These are phyloP conservation scores for Zeus faber DNA, from an alignment of 2,113 vertebrate species.

Conservation along the genomic window DNA sequence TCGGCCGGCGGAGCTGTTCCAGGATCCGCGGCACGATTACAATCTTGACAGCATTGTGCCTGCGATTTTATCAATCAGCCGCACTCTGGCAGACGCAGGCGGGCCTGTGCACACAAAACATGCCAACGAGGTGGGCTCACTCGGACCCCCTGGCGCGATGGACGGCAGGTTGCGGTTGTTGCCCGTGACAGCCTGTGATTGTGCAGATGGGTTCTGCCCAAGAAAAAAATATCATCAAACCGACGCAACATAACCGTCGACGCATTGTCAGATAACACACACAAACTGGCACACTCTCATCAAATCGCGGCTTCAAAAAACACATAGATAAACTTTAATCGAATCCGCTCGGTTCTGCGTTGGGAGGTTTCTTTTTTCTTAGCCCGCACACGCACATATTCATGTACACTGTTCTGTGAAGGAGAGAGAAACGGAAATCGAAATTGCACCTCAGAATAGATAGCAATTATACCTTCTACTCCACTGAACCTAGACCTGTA, in stretches of 20 bases:
- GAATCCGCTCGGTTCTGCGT: neutral
- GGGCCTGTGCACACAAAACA: neutral
- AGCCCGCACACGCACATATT: conserved; percentile 12
- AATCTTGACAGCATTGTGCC: neutral
- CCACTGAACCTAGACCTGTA: conserved; percentile 58
- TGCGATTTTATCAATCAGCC: neutral
- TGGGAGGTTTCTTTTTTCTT: neutral
- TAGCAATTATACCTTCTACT: conserved; percentile 48
- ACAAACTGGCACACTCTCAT: too few relatives aligned
- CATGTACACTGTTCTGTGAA: too few relatives aligned
- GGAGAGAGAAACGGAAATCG: conserved; percentile 5
- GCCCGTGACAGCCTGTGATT: conserved; percentile 2
- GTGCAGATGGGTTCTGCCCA: conserved; percentile 4
- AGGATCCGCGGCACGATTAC: neutral
- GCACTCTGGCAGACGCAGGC: neutral
- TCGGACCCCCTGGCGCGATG: neutral
- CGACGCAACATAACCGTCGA: too few relatives aligned
- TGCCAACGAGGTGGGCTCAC: neutral
- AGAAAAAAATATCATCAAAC: too few relatives aligned
- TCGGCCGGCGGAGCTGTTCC: neutral
- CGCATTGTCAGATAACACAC: too few relatives aligned
- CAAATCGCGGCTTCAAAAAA: too few relatives aligned
- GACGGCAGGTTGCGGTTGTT: neutral
- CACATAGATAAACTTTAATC: neutral
- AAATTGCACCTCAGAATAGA: conserved; percentile 40